phyloP scores from a whole-genome alignment of 2,113 vertebrate genomes.

The Zapornia atra region DNA sequence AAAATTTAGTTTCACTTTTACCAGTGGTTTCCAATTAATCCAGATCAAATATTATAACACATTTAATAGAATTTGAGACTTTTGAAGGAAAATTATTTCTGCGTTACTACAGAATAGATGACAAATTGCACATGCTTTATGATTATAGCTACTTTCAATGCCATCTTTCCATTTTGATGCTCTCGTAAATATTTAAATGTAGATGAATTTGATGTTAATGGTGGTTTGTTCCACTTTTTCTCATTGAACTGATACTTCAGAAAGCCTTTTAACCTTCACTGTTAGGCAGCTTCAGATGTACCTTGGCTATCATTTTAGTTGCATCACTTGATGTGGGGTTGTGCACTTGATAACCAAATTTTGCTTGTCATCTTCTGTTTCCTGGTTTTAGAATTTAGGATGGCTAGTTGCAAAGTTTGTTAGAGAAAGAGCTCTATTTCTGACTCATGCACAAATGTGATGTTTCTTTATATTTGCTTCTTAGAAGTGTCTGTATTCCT shows the following conservation, averaged over 20 bases:
- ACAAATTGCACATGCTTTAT: neutral
- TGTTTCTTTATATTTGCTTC: neutral
- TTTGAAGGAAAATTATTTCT: neutral
- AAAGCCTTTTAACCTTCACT: neutral
- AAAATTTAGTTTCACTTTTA: neutral
- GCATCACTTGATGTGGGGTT: neutral
- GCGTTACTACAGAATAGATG: neutral
- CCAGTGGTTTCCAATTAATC: neutral
- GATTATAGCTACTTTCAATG: neutral
- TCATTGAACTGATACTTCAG: neutral
- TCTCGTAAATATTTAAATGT: neutral
- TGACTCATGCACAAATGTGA: neutral
- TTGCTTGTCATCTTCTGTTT: neutral
- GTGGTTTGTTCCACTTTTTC: neutral
- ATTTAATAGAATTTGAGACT: neutral
- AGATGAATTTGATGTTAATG: neutral
- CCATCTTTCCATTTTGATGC: neutral
- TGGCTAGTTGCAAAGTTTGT: neutral
- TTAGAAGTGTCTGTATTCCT: neutral
- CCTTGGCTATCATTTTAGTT: neutral
- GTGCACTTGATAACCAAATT: neutral
- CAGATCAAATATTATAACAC: neutral
- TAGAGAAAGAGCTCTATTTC: neutral
- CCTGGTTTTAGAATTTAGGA: neutral
- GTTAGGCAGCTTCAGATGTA: neutral